These are phyloP conservation scores for Pocillopora verrucosa DNA, from an alignment of 64 coral and sea anemone genomes.

Conservation along the genomic window DNA sequence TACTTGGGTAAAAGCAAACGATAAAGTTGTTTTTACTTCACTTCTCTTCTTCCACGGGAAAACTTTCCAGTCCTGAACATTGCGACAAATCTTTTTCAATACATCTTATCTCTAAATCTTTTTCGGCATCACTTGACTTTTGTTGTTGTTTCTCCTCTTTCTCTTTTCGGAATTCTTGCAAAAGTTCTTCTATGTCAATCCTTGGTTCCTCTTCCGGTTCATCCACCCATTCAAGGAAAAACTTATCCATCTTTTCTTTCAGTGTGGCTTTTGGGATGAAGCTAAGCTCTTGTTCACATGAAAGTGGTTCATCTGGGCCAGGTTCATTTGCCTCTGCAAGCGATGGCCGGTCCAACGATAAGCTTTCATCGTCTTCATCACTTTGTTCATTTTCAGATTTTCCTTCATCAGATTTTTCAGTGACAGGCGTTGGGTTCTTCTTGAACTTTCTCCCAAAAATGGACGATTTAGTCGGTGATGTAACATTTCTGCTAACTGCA, in stretches of 20 bases:
- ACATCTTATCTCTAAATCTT: neutral
- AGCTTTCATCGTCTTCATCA: neutral
- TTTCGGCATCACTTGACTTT: neutral
- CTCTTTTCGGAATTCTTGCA: constrained; percentile 11
- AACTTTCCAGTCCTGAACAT: neutral
- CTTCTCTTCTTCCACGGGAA: neutral
- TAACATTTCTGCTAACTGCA: neutral
- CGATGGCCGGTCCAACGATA: neutral
- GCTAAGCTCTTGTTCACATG: constrained; percentile 13
- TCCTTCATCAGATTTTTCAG: neutral
- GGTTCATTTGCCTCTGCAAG: neutral
- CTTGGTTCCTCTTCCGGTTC: neutral
- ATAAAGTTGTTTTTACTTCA: neutral
- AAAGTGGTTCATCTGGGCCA: neutral
- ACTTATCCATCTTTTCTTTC: constrained; percentile 37
- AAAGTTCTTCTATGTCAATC: neutral
- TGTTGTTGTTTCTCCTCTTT: neutral
- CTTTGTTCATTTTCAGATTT: neutral
- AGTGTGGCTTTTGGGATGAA: constrained; percentile 26
- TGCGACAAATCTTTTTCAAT: neutral
- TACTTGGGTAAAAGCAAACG: neutral
- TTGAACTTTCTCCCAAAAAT: constrained; percentile 3
- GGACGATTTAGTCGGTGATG: neutral
- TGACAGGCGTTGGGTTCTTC: neutral
- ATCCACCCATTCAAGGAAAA: constrained; percentile 12